Evolutionary conservation across 92 coral and sea anemone genomes (phyloP), one percentile per base, ranked within the genome.

Genomic region (Bergia sp.): DNA sequence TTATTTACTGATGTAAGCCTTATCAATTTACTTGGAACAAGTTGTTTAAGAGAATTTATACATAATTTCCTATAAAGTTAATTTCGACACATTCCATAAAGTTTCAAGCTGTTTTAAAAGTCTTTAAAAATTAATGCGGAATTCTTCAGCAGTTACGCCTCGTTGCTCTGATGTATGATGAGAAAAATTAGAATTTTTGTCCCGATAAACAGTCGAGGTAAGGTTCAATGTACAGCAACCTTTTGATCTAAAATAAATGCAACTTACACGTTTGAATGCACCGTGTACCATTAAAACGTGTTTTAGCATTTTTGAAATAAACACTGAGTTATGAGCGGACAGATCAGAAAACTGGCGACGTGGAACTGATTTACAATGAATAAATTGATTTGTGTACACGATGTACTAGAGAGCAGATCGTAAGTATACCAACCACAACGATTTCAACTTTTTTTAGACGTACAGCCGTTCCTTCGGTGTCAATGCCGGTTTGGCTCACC

Each of bases 41-140:
- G 11, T 53, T 11, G 58, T 53, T 5, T 53, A 6, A 53, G 2
- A 18, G 58, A 53, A 12, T 1, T 18, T 53, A 53, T 3, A 53
- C 13, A 15, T 53, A 53, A 53, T 10, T 53, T 11, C 58, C 58
- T 12, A 12, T 53, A 50, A 1, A 61, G 6, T 21, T 18, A 12
- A 61, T 18, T 57, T 80, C n/a, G 37, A 42, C 23, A 53, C 12
- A 6, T 65, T 57, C 73, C 61, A 12, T 5, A 12, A 55, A 53
- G 7, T 13, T 58, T 80, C 85, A 80, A 57, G 67, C 72, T 44
- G 78, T 71, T 72, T 36, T 16, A 23, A 21, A 47, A 84, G 47
- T 37, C 55, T 37, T 84, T 43, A 72, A 84, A 67, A 84, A 44
- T 72, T 84, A 16, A 84, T 84, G 40, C 49, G 65, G 29, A 47